phyloP scores from a whole-genome alignment of 2,888 invertebrate species.

The Phortica magna region DNA sequence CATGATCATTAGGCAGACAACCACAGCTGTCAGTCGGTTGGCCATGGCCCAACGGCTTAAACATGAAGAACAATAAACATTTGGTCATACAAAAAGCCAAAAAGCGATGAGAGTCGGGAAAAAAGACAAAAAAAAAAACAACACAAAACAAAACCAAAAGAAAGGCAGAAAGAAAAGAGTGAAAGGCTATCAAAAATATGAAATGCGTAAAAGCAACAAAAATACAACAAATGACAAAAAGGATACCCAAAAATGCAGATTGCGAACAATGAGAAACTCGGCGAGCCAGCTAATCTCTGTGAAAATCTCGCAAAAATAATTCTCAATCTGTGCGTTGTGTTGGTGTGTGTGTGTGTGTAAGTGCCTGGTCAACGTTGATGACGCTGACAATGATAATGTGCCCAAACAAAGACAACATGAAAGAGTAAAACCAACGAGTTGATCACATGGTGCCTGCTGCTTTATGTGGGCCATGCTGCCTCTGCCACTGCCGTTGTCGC shows the following conservation, averaged over 20 bases:
- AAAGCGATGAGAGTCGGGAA: background rate
- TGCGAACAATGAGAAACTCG: conserved; percentile 42
- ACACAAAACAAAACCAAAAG: too few species aligned
- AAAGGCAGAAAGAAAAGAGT: background rate
- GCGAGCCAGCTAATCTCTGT: conserved; percentile 61
- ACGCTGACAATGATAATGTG: conserved; percentile 33
- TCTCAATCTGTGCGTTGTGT: conserved; percentile 14
- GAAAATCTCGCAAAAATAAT: conserved; percentile 63
- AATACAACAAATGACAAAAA: conserved; percentile 14
- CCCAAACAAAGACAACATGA: background rate
- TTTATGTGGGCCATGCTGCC: background rate
- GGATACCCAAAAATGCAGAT: conserved; percentile 17
- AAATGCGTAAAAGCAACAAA: conserved; percentile 12
- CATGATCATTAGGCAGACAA: background rate
- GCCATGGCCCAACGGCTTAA: background rate
- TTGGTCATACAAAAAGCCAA: background rate
- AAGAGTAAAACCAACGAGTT: background rate
- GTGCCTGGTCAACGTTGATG: background rate
- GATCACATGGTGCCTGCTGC: background rate
- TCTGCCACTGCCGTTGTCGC: background rate
- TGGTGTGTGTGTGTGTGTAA: conserved; percentile 5
- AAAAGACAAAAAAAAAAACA: conserved; percentile 13
- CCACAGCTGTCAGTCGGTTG: background rate
- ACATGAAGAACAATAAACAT: background rate
- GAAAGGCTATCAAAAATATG: conserved; percentile 28